Evolutionary conservation across 1,140 invertebrate species (phyloP).

Genomic region (Eurosta solidaginis): DNA sequence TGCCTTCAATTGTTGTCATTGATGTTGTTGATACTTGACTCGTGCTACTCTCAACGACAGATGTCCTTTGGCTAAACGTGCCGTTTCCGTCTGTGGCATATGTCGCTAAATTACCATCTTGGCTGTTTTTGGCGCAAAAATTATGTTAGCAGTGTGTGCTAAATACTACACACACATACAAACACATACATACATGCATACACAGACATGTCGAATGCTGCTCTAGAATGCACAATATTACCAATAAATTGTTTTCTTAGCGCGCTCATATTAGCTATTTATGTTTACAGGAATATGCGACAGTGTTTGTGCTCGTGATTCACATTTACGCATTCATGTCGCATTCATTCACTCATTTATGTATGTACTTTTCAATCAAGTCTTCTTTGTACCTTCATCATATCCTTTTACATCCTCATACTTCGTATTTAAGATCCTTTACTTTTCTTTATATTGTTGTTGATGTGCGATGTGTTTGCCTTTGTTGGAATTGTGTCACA

Average conservation of each 20-base stretch:
- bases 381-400: neutral
- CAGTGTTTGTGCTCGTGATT: neutral
- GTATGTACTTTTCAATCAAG: neutral
- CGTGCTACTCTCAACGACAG: neutral
- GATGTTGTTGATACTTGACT: neutral
- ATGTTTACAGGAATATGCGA: neutral
- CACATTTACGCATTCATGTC: neutral
- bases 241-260: too few species aligned
- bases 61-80: neutral
- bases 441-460: too few species aligned
- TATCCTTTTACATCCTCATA: neutral
- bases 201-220: too few species aligned
- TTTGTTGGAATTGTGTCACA: constrained; percentile 4
- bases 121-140: constrained; percentile 24
- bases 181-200: neutral
- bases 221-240: too few species aligned
- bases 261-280: neutral
- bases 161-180: neutral
- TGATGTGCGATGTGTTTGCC: neutral
- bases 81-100: neutral
- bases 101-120: constrained; percentile 17
- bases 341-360: neutral
- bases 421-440: neutral
- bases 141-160: neutral
- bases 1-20: neutral